These are phyloP conservation scores for Nymphalis io DNA, from an alignment of 1,140 invertebrate genomes.

Conservation along the genomic window DNA sequence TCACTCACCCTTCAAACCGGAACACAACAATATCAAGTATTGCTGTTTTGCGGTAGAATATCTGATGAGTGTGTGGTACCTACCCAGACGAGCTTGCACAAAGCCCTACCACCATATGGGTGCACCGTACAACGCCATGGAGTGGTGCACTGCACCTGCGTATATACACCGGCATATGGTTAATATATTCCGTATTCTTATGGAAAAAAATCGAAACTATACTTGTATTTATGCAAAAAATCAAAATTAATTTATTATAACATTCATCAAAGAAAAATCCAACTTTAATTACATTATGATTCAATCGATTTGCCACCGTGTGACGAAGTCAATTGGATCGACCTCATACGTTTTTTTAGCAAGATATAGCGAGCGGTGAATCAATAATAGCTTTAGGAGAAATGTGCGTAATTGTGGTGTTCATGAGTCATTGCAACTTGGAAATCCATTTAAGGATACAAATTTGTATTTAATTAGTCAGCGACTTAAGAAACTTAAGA, in stretches of 20 bases:
- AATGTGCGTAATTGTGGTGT: constrained; percentile 35
- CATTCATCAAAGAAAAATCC: neutral
- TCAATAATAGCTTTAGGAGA: constrained; percentile 35
- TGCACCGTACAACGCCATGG: no score
- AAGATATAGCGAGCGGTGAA: constrained; percentile 22
- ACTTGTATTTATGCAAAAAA: neutral
- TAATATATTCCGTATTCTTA: no score
- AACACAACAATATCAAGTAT: no score
- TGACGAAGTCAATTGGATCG: constrained; percentile 21
- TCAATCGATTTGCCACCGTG: constrained; percentile 21
- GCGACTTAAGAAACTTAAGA: neutral
- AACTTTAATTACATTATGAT: constrained; percentile 13
- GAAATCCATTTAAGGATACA: constrained; percentile 26
- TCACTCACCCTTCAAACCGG: no score
- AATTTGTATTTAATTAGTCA: constrained; percentile 25
- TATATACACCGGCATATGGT: no score
- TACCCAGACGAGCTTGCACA: no score
- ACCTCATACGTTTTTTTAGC: constrained; percentile 18
- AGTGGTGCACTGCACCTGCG: no score
- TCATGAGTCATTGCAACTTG: constrained; percentile 24
- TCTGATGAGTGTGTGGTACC: no score
- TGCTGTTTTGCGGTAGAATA: no score
- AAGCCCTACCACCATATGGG: no score
- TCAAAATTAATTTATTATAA: neutral
- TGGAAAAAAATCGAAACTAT: no score